Percentiles rank a stretch among this genome's conserved stretches.
Conservation (phyloP, 2,888 invertebrate genomes). For the Amiota communis region DNA sequence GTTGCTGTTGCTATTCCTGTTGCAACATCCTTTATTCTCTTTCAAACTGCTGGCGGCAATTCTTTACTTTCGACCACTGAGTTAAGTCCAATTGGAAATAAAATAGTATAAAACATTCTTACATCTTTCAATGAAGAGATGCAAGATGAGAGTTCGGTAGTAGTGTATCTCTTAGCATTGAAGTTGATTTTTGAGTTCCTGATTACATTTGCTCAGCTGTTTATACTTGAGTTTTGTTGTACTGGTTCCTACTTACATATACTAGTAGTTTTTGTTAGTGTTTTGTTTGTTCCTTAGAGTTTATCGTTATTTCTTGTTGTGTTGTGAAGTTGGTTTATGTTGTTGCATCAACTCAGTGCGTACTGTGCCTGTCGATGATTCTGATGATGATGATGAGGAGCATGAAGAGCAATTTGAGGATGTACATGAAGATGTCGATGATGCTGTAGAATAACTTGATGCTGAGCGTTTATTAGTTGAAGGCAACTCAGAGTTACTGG, state of each 20-base stretch:
- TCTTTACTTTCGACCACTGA: no score
- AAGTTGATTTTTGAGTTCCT: no score
- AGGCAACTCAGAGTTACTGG: conserved; percentile 27
- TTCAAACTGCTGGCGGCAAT: no score
- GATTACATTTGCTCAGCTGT: no score
- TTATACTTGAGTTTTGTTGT: no score
- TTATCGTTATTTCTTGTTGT: neutral
- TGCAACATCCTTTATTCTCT: no score
- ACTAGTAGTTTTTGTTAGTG: no score
- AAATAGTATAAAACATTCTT: neutral
- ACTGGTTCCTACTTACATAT: no score
- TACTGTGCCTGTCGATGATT: conserved; percentile 71
- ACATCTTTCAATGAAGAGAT: no score
- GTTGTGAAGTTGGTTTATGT: neutral
- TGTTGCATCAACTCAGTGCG: conserved; percentile 68
- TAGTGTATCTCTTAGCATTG: no score
- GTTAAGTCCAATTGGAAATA: conserved; percentile 2
- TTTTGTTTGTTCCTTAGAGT: neutral
- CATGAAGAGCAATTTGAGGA: conserved; percentile 42
- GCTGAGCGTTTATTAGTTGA: conserved; percentile 25
- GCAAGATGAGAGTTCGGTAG: no score
- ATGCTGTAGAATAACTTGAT: conserved; percentile 56
- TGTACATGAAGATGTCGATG: conserved; percentile 46
- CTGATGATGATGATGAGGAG: conserved; percentile 56
- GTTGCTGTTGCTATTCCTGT: neutral